Evolutionary conservation across 2,888 invertebrate genomes (phyloP).

Genomic region (Xylocampa areola): DNA sequence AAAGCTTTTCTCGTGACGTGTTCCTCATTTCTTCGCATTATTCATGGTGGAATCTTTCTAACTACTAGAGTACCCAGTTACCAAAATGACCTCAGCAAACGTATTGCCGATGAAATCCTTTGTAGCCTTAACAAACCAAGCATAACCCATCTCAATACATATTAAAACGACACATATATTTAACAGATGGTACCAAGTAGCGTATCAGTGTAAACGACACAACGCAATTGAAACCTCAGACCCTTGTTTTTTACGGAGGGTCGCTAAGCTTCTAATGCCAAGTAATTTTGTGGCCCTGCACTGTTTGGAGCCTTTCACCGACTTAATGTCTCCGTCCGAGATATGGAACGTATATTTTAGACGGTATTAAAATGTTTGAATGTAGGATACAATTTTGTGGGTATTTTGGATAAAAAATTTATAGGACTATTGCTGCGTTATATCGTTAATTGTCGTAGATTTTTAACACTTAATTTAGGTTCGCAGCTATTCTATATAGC

Average conservation of each 20-base stretch:
- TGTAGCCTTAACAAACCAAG: too few species aligned
- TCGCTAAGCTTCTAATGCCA: slow-evolving; percentile 83
- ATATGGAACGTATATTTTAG: slow-evolving; percentile 64
- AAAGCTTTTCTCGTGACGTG: too few species aligned
- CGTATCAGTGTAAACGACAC: slow-evolving; percentile 71
- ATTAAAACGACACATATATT: slow-evolving; percentile 23
- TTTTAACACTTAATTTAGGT: too few species aligned
- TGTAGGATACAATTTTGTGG: slow-evolving; percentile 15
- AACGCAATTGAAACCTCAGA: slow-evolving; percentile 71
- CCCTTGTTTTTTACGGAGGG: slow-evolving; percentile 88
- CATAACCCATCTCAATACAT: too few species aligned
- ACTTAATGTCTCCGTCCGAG: slow-evolving; percentile 70
- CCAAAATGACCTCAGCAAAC: too few species aligned
- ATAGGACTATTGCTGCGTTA: too few species aligned
- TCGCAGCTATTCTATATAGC: too few species aligned
- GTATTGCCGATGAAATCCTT: too few species aligned
- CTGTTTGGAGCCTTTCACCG: slow-evolving; percentile 74
- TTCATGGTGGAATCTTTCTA: too few species aligned
- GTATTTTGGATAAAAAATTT: slow-evolving; percentile 13
- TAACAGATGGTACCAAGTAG: slow-evolving; percentile 68
- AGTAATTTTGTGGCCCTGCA: slow-evolving; percentile 85
- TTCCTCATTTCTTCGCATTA: too few species aligned
- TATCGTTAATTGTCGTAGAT: too few species aligned
- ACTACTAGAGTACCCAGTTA: too few species aligned
- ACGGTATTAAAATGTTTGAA: slow-evolving; percentile 53